Evolutionary conservation across 1,140 invertebrate species (phyloP), one percentile per base, ranked within the genome.

Genomic region (Pemphigus obesinymphae): DNA sequence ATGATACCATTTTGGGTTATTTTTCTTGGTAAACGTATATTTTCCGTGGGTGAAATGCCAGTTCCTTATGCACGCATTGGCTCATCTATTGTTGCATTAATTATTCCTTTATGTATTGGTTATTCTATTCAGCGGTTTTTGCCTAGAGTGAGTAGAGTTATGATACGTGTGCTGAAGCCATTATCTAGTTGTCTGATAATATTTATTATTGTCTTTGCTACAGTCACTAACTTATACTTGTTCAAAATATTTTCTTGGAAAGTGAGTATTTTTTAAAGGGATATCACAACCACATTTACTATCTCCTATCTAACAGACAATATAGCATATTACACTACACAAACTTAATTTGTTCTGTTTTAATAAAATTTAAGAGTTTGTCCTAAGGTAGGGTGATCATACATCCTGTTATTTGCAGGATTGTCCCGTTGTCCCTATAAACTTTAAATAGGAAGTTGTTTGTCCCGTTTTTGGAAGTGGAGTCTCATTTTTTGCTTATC

Each of bases 1-100:
- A 94, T 97, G 88, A 97, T 99, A 90, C 97, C 97, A 0, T 86
- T 96, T 2, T 99, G 97, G 97, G 88, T 97, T n/a, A 95, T 97
- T 85, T 95, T 95, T 0, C 89, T 99, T n/a, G 97, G 96, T 0
- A 90, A 89, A 83, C 88, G 92, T 26, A 92, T 97, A n/a, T 94
- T 96, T 87, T 89, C 1, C 89, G 90, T 82, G 23, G 92, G 90
- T 0, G 88, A 92, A 73, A 89, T 96, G 4, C 87, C 86, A 34
- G 92, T 98, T 29, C 97, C 97, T 0, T 98, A 97, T 86, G 82
- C 83, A 1, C 92, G 92, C 34, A 96, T 99, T 76, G 90, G 92
- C 0, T 89, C 87, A 2, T 92, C 95, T 83, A 92, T 97, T 0
- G 84, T 92, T 26, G 90, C 91, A 0, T 89, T 99, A n/a, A 87